Evolutionary conservation across 2,888 invertebrate genomes (phyloP), one percentile per base, ranked within the genome.

Genomic region (Myopa testacea): DNA sequence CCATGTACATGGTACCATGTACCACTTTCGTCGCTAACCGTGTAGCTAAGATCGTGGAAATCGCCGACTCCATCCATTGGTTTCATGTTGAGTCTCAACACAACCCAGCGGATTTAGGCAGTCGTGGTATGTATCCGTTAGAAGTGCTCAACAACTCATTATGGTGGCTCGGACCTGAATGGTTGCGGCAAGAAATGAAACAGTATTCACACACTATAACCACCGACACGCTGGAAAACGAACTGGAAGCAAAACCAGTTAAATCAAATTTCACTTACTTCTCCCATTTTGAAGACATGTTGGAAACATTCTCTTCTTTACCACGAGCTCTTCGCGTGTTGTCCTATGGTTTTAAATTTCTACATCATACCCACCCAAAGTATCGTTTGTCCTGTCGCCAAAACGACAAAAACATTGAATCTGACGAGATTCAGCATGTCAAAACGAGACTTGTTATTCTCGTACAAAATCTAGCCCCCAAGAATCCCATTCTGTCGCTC

Each of bases 51-150:
- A 77, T 77, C 26, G 12, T 45, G 34, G 63, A 55, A 4, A 8
- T 52, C 5, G 26, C 75, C 4, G n/a, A 50, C 1, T 19, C 67
- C 34, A 10, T 8, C 0, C 16, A 72, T 12, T 76, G 73, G 78
- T n/a, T 5, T 19, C 69, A 78, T 73, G 73, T 80, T 3, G n/a
- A 67, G 1, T 75, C 58, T 12, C 63, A 16, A 0, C 75, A 78
- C n/a, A 80, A 80, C 62, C 80, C 77, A 16, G 78, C 80, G 3
- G 80, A 80, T 14, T n/a, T 67, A 37, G 76, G 63, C 1, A 76
- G 16, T 0, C 40, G 78, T 8, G 76, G 78, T 1, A 58, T 58
- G 16, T 4, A 58, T 12, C 26, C 75, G 52, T 19, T 74, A 12
- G 79, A 77, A 12, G 45, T 74, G 26, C 12, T 63, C 5, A n/a